phyloP scores from a whole-genome alignment of 2,797 vertebrate genomes.

The Sebastes glaucus region DNA sequence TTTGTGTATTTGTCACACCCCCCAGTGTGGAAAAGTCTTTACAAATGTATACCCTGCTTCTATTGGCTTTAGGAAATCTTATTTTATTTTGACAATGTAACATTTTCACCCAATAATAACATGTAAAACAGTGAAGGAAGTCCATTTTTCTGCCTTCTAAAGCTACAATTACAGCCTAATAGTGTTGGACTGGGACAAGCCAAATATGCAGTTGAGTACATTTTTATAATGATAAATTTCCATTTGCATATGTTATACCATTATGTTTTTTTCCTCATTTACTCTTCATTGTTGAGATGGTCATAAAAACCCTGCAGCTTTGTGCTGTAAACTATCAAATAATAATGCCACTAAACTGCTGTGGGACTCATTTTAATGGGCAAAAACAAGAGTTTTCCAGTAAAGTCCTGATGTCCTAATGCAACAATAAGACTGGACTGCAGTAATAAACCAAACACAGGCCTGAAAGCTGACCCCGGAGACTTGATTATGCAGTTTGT shows the following conservation, averaged over 20 bases:
- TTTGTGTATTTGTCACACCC: background rate
- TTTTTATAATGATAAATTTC: slow-evolving; percentile 20
- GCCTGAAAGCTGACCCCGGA: slow-evolving; percentile 40
- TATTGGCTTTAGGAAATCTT: background rate
- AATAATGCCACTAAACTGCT: slow-evolving; percentile 46
- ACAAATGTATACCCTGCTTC: background rate
- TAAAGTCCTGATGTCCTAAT: slow-evolving; percentile 18
- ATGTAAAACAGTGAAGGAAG: background rate
- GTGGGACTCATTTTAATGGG: slow-evolving; percentile 49
- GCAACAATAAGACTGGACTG: slow-evolving; percentile 29
- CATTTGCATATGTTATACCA: background rate
- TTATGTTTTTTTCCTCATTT: slow-evolving; percentile 5
- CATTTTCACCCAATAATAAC: background rate
- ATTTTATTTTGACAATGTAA: background rate
- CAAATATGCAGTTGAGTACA: slow-evolving; percentile 4
- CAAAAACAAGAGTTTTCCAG: slow-evolving; percentile 26
- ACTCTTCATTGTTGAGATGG: slow-evolving; percentile 8
- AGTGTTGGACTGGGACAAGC: background rate
- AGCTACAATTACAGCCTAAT: background rate
- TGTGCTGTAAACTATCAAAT: slow-evolving; percentile 32
- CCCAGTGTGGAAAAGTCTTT: no score
- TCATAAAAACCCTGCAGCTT: slow-evolving; percentile 27
- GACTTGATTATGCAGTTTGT: slow-evolving; percentile 38
- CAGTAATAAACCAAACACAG: slow-evolving; percentile 29
- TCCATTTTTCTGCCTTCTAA: background rate